Conservation (phyloP, 2,888 invertebrate species). For the Philopedon plagiatum region DNA sequence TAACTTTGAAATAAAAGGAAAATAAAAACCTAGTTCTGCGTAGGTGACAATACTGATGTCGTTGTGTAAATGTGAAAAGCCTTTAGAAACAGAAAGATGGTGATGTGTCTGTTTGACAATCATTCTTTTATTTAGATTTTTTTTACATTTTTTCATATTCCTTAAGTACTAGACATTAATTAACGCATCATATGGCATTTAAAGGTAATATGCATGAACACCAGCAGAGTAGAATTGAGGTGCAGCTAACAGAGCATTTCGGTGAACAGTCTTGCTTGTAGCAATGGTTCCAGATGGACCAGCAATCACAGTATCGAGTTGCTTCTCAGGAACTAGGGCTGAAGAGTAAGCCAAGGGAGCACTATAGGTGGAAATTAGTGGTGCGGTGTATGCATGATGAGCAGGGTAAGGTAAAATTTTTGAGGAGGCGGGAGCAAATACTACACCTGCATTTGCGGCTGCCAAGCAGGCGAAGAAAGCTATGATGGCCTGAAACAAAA, state of each 20-base stretch:
- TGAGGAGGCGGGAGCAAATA: constrained; percentile 36
- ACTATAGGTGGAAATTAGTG: constrained; percentile 40
- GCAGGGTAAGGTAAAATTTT: constrained; percentile 23
- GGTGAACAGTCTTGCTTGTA: constrained; percentile 48
- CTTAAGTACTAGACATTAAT: constrained; percentile 33
- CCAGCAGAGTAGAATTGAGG: constrained; percentile 33
- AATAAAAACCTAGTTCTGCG: too few species aligned
- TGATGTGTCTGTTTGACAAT: too few species aligned
- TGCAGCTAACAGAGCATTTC: constrained; percentile 35
- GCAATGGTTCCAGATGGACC: constrained; percentile 60
- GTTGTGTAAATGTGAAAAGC: too few species aligned
- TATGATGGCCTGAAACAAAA: constrained; percentile 31
- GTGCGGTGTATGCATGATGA: constrained; percentile 7
- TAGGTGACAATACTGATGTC: too few species aligned
- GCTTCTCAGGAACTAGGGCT: constrained; percentile 22
- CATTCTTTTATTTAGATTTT: constrained; percentile 23
- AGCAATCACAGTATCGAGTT: constrained; percentile 40
- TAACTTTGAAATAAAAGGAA: too few species aligned
- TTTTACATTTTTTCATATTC: constrained; percentile 19
- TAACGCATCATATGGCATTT: constrained; percentile 20
- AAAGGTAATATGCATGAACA: constrained; percentile 30
- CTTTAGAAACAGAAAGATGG: too few species aligned
- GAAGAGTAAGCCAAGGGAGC: constrained; percentile 44
- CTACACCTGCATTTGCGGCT: constrained; percentile 40
- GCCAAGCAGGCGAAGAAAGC: constrained; percentile 43